phyloP scores from a whole-genome alignment of 2,113 vertebrate genomes.

The Prolemur simus region DNA sequence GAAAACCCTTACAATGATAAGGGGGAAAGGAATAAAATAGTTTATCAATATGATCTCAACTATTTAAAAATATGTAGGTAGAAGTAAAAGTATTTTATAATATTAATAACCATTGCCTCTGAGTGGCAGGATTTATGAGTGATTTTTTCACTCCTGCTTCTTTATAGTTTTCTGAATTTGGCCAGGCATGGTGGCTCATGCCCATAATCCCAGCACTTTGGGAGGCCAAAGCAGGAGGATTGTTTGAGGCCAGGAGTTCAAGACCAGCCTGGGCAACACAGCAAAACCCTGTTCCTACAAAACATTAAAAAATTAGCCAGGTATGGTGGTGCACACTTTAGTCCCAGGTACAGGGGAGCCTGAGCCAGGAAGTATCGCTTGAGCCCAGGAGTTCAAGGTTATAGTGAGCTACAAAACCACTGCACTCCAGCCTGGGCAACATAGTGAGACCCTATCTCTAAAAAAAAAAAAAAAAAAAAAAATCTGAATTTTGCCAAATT shows the following conservation, averaged over 20 bases:
- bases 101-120: not conserved
- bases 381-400: not conserved
- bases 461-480: not conserved
- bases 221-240: not conserved
- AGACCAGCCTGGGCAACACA: not conserved
- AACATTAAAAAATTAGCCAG: not conserved
- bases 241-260: not conserved
- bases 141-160: not conserved
- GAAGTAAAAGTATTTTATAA: not conserved
- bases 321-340: not conserved
- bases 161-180: constrained; percentile 32
- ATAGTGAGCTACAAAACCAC: not conserved
- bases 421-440: not conserved
- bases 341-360: not conserved
- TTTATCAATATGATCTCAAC: not conserved
- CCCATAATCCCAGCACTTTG: not conserved
- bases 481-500: constrained; percentile 33
- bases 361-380: not conserved
- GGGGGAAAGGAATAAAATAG: not conserved
- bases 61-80: not conserved
- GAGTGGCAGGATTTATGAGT: not conserved
- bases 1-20: not conserved
- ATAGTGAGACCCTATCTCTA: not conserved
- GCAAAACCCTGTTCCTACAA: not conserved
- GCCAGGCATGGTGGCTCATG: not conserved